Evolutionary conservation across 2,888 invertebrate species (phyloP), one percentile per base, ranked within the genome.

Genomic region (Tineola bisselliella): DNA sequence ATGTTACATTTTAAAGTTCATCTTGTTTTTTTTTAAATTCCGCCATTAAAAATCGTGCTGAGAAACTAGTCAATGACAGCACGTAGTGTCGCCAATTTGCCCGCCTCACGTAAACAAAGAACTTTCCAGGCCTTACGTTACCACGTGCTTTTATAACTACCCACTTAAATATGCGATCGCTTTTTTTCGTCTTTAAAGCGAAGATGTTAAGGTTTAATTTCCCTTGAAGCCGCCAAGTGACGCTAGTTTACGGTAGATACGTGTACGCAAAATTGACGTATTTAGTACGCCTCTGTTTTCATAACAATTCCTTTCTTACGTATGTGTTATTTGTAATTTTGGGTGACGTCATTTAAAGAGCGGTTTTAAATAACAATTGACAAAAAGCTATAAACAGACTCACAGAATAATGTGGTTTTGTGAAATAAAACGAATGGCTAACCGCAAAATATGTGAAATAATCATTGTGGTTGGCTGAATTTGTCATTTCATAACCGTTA

Each of bases 61-160:
- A 10, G n/a, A 15, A 54, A 10, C 52, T 58, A 58, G 2, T 58
- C 58, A 13, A 13, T 33, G 58, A 33, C 58, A 33, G 8, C 58
- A 58, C 58, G 58, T 58, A 31, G n/a, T 33, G 33, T 19, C 25
- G 56, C 58, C 58, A 58, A 58, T 58, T 58, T 58, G 60, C 48
- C 13, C 19, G 60, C 15, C 48, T 60, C 60, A 60, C 60, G 60
- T 44, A 60, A 60, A 60, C 60, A 60, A 60, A 60, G 60, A 59
- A 59, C 59, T 59, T 59, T 59, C 59, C 44, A 59, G 59, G 38
- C 33, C 38, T 38, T 38, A 38, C 38, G 38, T 38, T 38, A 38
- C 59, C 59, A 33, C 59, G 59, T 18, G 59, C 59, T 25, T 56
- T 56, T 19, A 2, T 25, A 19, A 19, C 30, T 25, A 56, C 56